A percentile compares a stretch with the other conserved stretches of the same genome.
Evolutionary conservation across 2,797 vertebrate genomes (phyloP).

Genomic region (Pempheris klunzingeri): DNA sequence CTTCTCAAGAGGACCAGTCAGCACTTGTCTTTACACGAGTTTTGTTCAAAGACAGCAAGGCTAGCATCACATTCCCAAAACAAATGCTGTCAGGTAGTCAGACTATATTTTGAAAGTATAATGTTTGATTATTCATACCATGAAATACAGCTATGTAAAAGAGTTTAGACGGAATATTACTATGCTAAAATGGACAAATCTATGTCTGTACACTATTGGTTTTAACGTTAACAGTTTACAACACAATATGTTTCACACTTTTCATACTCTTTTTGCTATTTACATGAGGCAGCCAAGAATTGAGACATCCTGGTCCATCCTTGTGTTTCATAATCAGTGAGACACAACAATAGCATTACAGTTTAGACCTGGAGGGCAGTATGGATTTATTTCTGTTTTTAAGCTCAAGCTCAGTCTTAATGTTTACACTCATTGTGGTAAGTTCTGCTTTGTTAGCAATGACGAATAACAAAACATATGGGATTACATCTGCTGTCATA

Average conservation of each 20-base stretch:
- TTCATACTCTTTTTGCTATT: constrained; percentile 35
- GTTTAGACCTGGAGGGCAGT: constrained; percentile 23
- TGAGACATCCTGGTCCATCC: constrained; percentile 24
- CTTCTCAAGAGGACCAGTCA: constrained; percentile 30
- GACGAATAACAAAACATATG: constrained; percentile 66
- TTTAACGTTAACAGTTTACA: constrained; percentile 29
- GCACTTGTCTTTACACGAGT: constrained; percentile 19
- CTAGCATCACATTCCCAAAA: background rate
- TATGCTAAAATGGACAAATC: background rate
- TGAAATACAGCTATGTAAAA: background rate
- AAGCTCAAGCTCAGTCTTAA: constrained; percentile 53
- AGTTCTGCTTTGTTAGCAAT: constrained; percentile 74
- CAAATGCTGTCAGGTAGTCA: background rate
- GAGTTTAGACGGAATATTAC: background rate
- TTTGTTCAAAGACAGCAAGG: constrained; percentile 11
- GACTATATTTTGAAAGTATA: background rate
- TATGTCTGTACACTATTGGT: background rate
- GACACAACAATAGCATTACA: constrained; percentile 44
- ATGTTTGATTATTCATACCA: background rate
- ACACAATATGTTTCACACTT: constrained; percentile 13
- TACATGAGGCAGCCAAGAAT: constrained; percentile 38
- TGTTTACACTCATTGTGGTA: constrained; percentile 65
- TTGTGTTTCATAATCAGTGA: constrained; percentile 36
- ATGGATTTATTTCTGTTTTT: constrained; percentile 61
- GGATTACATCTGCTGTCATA: constrained; percentile 68